Conservation (phyloP, 2,113 vertebrate genomes). For the Poeciliopsis turrubarensis region DNA sequence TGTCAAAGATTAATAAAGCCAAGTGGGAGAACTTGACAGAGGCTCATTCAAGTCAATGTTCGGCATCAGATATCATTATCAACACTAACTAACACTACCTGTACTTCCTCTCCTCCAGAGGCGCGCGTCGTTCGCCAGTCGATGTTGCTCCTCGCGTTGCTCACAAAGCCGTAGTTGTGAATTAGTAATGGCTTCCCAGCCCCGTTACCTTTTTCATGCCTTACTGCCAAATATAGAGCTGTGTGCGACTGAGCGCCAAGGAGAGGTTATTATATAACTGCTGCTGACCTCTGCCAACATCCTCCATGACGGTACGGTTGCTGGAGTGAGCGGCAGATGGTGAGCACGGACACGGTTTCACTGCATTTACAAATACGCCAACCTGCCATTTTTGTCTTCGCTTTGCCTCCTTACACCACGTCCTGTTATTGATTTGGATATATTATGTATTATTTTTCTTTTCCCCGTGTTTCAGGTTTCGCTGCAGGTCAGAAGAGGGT, state of each 20-base stretch:
- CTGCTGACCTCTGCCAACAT: conserved; percentile 34
- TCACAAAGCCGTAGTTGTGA: conserved; percentile 43
- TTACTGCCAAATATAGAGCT: conserved; percentile 46
- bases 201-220: conserved; percentile 42
- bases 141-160: conserved; percentile 11
- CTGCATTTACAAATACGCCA: neutral
- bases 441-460: neutral
- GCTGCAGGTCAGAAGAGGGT: neutral
- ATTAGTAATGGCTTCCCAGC: conserved; percentile 61
- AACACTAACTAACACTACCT: too few species aligned
- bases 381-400: neutral
- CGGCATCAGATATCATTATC: too few species aligned
- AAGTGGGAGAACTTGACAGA: too few species aligned
- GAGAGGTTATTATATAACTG: conserved; percentile 36
- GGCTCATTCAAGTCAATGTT: too few species aligned
- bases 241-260: conserved; percentile 13
- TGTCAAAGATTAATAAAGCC: too few species aligned
- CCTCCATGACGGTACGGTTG: conserved; percentile 6
- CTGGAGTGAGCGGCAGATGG: neutral
- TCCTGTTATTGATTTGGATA: neutral
- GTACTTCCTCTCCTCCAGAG: neutral
- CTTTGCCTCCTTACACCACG: neutral
- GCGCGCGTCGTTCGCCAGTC: conserved; percentile 2
- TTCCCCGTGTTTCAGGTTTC: neutral
- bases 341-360: neutral